These are phyloP conservation scores for Poeciliopsis infans DNA, from an alignment of 2,797 vertebrate genomes.

Conservation along the genomic window DNA sequence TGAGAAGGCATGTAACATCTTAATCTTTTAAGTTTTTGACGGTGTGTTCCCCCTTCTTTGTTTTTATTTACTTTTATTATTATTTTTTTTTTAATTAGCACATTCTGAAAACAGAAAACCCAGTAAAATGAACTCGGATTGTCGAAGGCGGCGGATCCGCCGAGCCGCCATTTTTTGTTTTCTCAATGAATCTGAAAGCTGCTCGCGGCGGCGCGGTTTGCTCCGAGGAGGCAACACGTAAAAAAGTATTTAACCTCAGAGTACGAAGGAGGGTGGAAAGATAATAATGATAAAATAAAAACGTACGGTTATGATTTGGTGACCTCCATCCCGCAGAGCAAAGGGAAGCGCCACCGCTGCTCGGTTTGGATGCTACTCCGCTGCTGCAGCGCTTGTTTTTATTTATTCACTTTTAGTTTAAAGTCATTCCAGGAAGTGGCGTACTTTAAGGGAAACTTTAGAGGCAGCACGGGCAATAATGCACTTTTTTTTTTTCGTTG, in stretches of 20 bases:
- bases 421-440: conserved; percentile 51
- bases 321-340: conserved; percentile 64
- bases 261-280: background rate
- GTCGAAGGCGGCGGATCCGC: conserved; percentile 73
- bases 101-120: conserved; percentile 14
- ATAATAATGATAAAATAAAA: background rate
- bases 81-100: conserved; percentile 16
- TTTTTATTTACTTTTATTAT: background rate
- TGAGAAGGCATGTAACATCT: conserved; percentile 73
- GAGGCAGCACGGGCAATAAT: conserved; percentile 81
- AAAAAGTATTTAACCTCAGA: conserved; percentile 38
- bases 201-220: conserved; percentile 26
- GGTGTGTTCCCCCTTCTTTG: conserved; percentile 20
- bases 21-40: background rate
- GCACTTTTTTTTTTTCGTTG: conserved; percentile 71
- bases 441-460: conserved; percentile 22
- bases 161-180: conserved; percentile 48
- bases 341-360: conserved; percentile 46
- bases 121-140: conserved; percentile 79
- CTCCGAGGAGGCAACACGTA: conserved; percentile 45
- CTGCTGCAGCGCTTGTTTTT: conserved; percentile 52
- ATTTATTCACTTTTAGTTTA: background rate
- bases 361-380: conserved; percentile 60
- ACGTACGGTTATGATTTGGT: conserved; percentile 56
- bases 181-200: conserved; percentile 44